A percentile compares a stretch with the other conserved stretches of the same genome.
phyloP scores from a whole-genome alignment of 2,113 vertebrate genomes.

The Chloropsis cyanopogon region DNA sequence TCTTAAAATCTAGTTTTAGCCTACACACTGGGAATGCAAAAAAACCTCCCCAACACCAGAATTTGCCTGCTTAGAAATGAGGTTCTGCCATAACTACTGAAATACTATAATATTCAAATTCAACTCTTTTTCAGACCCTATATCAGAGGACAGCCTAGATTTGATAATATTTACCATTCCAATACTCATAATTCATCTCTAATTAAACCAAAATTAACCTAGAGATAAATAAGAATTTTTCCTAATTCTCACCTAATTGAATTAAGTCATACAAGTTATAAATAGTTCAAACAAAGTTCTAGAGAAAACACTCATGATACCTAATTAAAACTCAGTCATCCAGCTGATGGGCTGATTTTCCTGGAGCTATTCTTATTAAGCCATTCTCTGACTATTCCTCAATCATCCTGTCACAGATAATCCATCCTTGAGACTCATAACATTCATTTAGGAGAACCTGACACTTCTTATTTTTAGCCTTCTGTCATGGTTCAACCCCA shows the following conservation, averaged over 20 bases:
- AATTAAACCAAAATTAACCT: neutral
- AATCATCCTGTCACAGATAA: neutral
- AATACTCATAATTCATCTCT: neutral
- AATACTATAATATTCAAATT: neutral
- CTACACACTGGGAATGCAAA: neutral
- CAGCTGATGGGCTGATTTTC: neutral
- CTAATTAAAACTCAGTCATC: neutral
- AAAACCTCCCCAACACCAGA: rapidly evolving
- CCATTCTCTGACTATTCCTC: neutral
- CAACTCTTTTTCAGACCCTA: neutral
- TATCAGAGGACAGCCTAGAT: neutral
- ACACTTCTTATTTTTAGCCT: neutral
- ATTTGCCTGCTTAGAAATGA: neutral
- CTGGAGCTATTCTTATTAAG: neutral
- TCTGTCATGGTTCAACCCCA: neutral
- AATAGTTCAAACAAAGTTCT: neutral
- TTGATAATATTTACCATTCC: neutral
- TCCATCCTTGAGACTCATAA: neutral
- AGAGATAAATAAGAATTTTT: neutral
- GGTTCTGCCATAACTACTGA: neutral
- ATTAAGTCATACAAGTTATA: neutral
- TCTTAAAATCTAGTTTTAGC: neutral
- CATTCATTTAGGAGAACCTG: neutral
- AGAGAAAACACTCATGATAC: neutral
- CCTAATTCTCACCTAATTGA: neutral